Conservation (phyloP, 2,888 invertebrate genomes). For the Parasteatoda lunata region DNA sequence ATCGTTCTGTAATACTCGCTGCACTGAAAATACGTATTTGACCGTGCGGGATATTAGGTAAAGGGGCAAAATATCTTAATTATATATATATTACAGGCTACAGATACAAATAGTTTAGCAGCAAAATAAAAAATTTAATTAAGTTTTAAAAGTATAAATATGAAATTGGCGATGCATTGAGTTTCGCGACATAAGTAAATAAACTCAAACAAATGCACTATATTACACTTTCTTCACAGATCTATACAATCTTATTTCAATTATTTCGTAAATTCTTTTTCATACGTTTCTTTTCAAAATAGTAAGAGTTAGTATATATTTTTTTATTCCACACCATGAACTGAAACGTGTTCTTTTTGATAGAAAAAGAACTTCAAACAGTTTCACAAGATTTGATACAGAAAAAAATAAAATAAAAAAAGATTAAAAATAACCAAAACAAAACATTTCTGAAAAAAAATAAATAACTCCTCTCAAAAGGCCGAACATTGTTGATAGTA, state of each 20-base stretch:
- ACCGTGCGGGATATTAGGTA: too few relatives aligned
- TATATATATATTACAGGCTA: too few relatives aligned
- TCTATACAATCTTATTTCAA: conserved; percentile 6
- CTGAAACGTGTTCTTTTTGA: neutral
- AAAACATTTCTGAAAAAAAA: conserved; percentile 12
- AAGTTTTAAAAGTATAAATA: too few relatives aligned
- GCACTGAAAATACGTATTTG: too few relatives aligned
- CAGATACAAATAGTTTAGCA: too few relatives aligned
- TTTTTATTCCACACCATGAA: conserved; percentile 12
- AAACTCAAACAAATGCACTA: conserved; percentile 12
- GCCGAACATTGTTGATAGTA: conserved; percentile 3
- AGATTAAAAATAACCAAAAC: neutral
- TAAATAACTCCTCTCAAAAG: conserved; percentile 14
- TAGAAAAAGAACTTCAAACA: conserved; percentile 6
- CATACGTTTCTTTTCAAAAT: neutral
- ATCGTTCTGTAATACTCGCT: too few relatives aligned
- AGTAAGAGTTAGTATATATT: neutral
- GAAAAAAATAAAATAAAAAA: neutral
- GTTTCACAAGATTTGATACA: conserved; percentile 12
- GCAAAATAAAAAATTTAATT: too few relatives aligned
- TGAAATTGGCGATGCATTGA: too few relatives aligned
- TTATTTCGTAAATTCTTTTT: conserved; percentile 1
- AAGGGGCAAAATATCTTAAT: too few relatives aligned
- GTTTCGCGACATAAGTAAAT: neutral
- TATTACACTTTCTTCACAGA: neutral